Percentiles rank a stretch among this genome's conserved stretches.
phyloP scores from a whole-genome alignment of 2,113 vertebrate species.

The Tinamus guttatus region DNA sequence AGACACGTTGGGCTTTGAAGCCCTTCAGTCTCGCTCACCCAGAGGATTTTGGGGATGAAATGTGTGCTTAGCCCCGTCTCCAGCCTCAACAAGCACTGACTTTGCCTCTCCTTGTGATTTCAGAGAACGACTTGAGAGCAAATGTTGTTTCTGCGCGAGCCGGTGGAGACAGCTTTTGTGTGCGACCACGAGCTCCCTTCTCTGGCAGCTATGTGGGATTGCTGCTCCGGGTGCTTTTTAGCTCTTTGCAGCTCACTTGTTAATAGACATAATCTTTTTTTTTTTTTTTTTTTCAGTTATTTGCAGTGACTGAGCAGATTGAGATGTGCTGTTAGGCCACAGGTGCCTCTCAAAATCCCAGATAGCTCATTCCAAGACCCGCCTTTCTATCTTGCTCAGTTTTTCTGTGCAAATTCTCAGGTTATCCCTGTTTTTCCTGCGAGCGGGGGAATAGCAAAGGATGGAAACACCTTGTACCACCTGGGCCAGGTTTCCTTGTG shows the following conservation, averaged over 20 bases:
- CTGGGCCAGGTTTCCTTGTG: background rate
- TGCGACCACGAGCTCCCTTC: background rate
- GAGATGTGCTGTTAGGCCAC: accelerated
- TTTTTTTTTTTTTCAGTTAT: too few species aligned
- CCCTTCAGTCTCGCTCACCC: accelerated
- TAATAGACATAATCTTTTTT: too few species aligned
- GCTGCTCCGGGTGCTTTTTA: background rate
- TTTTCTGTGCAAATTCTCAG: background rate
- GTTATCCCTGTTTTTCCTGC: background rate
- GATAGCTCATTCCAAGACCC: accelerated
- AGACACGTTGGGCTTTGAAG: background rate
- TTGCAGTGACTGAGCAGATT: background rate
- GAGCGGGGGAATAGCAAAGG: background rate
- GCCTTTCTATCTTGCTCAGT: accelerated
- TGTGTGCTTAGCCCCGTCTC: background rate
- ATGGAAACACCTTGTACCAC: background rate
- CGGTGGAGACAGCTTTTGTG: background rate
- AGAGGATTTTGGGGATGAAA: background rate
- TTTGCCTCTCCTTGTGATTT: accelerated
- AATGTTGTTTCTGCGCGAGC: background rate
- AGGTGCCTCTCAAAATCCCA: accelerated
- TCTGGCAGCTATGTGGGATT: background rate
- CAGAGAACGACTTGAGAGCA: background rate
- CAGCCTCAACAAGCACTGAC: background rate
- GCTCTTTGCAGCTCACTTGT: background rate